These are phyloP conservation scores for Oreotrochilus melanogaster DNA, from an alignment of 2,113 vertebrate species.

Conservation along the genomic window DNA sequence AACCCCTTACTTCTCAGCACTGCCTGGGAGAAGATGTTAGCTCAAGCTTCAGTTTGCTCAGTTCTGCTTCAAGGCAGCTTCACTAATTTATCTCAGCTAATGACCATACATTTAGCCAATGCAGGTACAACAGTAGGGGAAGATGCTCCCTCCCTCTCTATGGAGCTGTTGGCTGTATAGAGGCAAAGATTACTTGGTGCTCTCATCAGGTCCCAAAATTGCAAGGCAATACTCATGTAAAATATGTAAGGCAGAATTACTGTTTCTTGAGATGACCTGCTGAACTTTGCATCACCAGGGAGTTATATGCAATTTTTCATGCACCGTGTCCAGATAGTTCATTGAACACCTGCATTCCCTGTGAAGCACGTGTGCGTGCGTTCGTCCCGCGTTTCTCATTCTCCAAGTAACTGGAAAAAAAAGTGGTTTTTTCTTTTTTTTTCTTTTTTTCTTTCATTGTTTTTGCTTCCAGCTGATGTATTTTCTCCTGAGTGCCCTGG, in stretches of 20 bases:
- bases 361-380: background rate
- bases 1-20: background rate
- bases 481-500: conserved; percentile 88
- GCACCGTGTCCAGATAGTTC: background rate
- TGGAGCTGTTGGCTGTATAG: background rate
- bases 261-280: background rate
- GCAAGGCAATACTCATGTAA: background rate
- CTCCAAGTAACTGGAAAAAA: background rate
- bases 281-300: background rate
- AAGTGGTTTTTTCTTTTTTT: background rate
- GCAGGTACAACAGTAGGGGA: background rate
- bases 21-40: background rate
- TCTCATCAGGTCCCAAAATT: background rate
- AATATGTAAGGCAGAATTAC: background rate
- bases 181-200: background rate
- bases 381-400: background rate
- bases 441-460: background rate
- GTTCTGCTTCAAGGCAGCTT: background rate
- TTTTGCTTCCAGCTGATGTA: conserved; percentile 84
- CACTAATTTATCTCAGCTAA: background rate
- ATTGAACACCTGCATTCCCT: accelerated
- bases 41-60: background rate
- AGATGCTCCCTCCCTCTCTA: background rate
- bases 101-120: background rate
- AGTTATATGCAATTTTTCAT: background rate